These are phyloP conservation scores for Coregonus sp. DNA, from an alignment of 2,797 vertebrate genomes.

Conservation along the genomic window DNA sequence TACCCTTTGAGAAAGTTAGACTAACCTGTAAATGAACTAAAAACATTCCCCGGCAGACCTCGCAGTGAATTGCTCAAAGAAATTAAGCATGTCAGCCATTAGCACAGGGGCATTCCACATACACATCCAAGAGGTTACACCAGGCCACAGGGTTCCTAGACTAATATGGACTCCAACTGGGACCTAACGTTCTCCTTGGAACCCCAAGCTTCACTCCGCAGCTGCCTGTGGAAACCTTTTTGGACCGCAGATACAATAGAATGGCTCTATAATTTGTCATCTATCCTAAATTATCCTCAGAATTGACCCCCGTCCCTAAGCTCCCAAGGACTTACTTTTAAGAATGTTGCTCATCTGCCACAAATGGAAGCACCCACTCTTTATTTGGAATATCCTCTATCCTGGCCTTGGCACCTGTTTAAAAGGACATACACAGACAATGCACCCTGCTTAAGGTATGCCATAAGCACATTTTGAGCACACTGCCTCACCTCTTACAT, in stretches of 20 bases:
- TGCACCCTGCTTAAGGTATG: not conserved
- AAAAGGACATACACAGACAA: not conserved
- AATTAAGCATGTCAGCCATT: constrained; percentile 19
- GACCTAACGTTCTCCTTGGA: constrained; percentile 29
- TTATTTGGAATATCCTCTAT: constrained; percentile 45
- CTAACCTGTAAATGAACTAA: constrained; percentile 11
- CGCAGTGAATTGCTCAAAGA: constrained; percentile 27
- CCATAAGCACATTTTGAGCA: not conserved
- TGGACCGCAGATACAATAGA: constrained; percentile 25
- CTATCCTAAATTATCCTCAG: not conserved
- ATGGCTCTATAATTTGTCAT: constrained; percentile 26
- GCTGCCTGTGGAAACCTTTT: not conserved
- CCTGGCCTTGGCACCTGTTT: constrained; percentile 27
- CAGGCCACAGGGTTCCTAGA: constrained; percentile 27
- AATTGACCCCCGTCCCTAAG: not conserved
- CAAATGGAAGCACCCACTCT: constrained; percentile 26
- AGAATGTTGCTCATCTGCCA: constrained; percentile 5
- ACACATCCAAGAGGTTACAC: constrained; percentile 33
- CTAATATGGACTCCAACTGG: constrained; percentile 11
- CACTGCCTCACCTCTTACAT: not conserved
- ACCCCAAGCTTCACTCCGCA: constrained; percentile 4
- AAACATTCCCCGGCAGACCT: constrained; percentile 16
- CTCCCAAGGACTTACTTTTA: constrained; percentile 16
- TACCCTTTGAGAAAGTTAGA: not conserved
- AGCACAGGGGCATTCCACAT: constrained; percentile 4